These are phyloP conservation scores for Eubucco bourcierii DNA, from an alignment of 2,113 vertebrate species.

Conservation along the genomic window DNA sequence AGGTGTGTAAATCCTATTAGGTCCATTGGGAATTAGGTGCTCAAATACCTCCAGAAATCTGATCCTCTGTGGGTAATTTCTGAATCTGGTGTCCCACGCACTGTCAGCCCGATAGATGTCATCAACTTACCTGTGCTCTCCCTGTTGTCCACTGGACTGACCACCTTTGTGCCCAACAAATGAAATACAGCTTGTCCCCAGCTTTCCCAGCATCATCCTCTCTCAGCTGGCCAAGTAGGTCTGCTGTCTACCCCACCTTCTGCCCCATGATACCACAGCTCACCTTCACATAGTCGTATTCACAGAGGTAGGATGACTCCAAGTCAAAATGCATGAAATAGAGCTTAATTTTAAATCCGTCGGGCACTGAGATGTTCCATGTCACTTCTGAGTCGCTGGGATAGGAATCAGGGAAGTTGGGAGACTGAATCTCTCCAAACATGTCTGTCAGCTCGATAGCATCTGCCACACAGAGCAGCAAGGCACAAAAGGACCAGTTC, in stretches of 20 bases:
- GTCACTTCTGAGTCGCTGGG: conserved; percentile 81
- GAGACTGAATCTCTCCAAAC: conserved; percentile 89
- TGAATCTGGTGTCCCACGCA: not conserved
- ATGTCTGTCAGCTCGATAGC: conserved; percentile 75
- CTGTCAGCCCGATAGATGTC: not conserved
- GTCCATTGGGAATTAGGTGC: not conserved
- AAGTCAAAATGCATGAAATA: conserved; percentile 97
- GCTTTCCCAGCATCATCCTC: not conserved
- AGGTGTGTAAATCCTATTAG: not conserved
- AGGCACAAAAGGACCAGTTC: conserved; percentile 65
- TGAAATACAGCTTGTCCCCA: not conserved
- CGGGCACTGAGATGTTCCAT: conserved; percentile 89
- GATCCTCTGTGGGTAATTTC: not conserved
- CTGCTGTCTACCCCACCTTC: not conserved
- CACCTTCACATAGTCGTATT: conserved; percentile 96
- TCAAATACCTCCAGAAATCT: not conserved
- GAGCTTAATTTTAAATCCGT: conserved; percentile 85
- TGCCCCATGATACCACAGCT: conserved; percentile 30
- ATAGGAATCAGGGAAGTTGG: conserved; percentile 90
- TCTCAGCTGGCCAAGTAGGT: not conserved
- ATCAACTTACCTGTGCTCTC: not conserved
- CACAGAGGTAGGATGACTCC: conserved; percentile 95
- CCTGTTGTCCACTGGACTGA: accelerated
- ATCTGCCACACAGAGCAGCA: conserved; percentile 21
- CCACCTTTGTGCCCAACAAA: not conserved